Percentiles rank a stretch among this genome's conserved stretches.
phyloP scores from a whole-genome alignment of 1,140 invertebrate genomes.

The Drosophila dunni region DNA sequence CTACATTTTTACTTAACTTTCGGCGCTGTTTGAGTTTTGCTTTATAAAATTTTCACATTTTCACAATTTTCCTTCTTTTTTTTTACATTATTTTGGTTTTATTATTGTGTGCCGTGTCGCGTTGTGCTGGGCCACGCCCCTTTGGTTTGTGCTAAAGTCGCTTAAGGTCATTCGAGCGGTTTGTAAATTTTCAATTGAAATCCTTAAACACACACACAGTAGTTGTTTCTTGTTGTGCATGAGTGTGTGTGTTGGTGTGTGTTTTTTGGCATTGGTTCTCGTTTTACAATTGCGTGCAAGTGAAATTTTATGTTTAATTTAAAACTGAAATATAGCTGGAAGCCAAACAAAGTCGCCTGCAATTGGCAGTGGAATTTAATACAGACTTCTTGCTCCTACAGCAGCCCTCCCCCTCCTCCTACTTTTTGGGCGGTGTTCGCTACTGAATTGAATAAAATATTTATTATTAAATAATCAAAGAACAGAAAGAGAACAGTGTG shows the following conservation, averaged over 20 bases:
- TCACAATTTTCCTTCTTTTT: constrained; percentile 12
- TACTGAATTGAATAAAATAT: constrained; percentile 57
- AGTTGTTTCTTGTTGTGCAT: constrained; percentile 5
- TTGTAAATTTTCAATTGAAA: constrained; percentile 69
- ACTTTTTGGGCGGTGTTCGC: constrained; percentile 18
- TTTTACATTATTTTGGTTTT: constrained; percentile 36
- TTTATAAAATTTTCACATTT: constrained; percentile 70
- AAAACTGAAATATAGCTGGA: constrained; percentile 63
- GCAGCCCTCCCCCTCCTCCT: not conserved
- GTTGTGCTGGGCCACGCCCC: not conserved
- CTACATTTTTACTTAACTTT: constrained; percentile 69
- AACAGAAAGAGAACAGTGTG: constrained; percentile 27
- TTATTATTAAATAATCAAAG: constrained; percentile 63
- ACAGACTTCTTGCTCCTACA: constrained; percentile 29
- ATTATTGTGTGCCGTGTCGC: constrained; percentile 31
- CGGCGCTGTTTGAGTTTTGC: constrained; percentile 62
- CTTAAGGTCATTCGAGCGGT: constrained; percentile 67
- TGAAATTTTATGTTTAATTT: constrained; percentile 65
- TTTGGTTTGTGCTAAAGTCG: constrained; percentile 54
- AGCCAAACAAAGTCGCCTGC: constrained; percentile 59
- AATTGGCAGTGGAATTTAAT: constrained; percentile 65
- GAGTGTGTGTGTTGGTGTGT: constrained; percentile 13
- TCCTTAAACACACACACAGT: constrained; percentile 24
- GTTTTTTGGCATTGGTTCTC: constrained; percentile 27
- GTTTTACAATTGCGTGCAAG: constrained; percentile 49